Base-by-base conservation (phyloP, 2,113 vertebrate genomes). In the Poeciliopsis turrubarensis region DNA sequence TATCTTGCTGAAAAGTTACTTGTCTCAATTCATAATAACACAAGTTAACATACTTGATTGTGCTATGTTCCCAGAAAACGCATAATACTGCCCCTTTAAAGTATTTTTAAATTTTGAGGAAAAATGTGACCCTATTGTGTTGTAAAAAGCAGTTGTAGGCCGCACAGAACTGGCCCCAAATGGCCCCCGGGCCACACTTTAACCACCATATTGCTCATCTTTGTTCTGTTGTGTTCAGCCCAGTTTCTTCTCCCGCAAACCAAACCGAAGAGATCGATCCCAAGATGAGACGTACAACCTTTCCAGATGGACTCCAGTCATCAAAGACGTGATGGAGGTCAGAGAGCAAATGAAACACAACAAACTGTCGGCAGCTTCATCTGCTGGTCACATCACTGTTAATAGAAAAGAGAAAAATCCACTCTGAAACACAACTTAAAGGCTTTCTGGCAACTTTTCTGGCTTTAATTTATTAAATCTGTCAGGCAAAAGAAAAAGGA, bases 281-380 rank as follows among this genome's bases (percentile, higher is more conserved):
- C 88, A 95, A 54, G 95, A 96, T 73, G 94, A 97, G 91, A 97
- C 86, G 5, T 99, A 96, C 87, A 97, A 95, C 25, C 96, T 99
- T n/a, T 99, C 98, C 79, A 94, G 98, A 65, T 99, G 97, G 97
- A 98, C 95, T 0, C 98, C 98, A 12, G 74, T 97, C 81, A 95
- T 99, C 86, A 98, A 99, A 87, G 98, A 99, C 71, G 84, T 99
- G 70, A 97, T 99, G 95, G 97, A 99, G 96, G 98, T 98, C 67
- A 86, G 47, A 37, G 26, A 32, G 4, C 17, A 15, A 6, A 1
- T 44, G 2, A 14, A 41, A 11, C 7, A 22, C 7, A 26, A 41
- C 25, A 26, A 37, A 41, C 25, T 15, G 3, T 9, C 13, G 22
- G 19, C 60, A 62, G 14, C 60, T 29, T 62, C 11, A 29, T 29